These are phyloP conservation scores for Mesembrinibis cayennensis DNA, from an alignment of 2,113 vertebrate genomes.

Conservation along the genomic window DNA sequence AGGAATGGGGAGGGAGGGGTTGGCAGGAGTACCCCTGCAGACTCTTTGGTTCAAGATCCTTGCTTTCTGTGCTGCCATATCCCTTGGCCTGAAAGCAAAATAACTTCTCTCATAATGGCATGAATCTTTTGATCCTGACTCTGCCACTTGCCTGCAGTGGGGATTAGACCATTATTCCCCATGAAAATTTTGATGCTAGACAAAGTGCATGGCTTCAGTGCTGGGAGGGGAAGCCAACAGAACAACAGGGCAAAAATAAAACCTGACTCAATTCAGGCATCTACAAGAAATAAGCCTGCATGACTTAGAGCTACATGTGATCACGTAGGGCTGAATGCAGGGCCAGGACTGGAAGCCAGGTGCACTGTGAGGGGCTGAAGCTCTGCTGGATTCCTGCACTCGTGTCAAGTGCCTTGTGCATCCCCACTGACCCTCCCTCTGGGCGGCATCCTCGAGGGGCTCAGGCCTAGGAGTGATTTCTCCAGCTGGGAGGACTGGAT, in stretches of 20 bases:
- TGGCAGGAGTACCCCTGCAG: not conserved
- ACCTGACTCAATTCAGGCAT: not conserved
- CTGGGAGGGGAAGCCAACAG: not conserved
- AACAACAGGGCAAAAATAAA: not conserved
- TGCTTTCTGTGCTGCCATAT: not conserved
- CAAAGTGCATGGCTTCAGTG: not conserved
- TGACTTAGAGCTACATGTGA: not conserved
- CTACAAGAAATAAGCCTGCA: not conserved
- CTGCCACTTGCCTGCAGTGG: not conserved
- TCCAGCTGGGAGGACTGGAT: not conserved
- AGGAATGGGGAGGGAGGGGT: not conserved
- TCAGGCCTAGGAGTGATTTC: not conserved
- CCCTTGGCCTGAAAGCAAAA: not conserved
- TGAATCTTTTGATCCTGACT: not conserved
- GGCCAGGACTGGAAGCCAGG: not conserved
- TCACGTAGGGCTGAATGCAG: not conserved
- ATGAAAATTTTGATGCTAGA: not conserved
- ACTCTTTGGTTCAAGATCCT: not conserved
- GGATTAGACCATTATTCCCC: not conserved
- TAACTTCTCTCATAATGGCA: not conserved
- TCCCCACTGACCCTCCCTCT: not conserved
- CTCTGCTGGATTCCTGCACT: not conserved
- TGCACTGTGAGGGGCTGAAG: not conserved
- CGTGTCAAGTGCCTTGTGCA: not conserved
- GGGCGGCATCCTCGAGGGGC: rapidly evolving